A percentile compares a stretch with the other conserved stretches of the same genome.
Evolutionary conservation across 2,888 invertebrate genomes (phyloP).

Genomic region (Nephrotoma appendiculata): DNA sequence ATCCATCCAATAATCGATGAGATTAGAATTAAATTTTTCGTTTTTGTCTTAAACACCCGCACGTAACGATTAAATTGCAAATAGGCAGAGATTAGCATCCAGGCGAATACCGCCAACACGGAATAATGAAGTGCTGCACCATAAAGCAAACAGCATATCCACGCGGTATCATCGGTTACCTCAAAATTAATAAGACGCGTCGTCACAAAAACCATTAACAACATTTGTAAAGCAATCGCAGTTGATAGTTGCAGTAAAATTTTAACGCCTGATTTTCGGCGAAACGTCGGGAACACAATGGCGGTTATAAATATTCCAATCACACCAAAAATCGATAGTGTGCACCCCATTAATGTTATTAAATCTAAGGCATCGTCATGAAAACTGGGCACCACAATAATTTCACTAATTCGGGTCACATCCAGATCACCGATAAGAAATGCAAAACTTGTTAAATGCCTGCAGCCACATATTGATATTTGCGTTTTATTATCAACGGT

Average conservation of each 20-base stretch:
- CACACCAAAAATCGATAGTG: conserved; percentile 41
- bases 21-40: conserved; percentile 45
- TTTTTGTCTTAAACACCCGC: conserved; percentile 40
- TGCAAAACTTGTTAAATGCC: conserved; percentile 46
- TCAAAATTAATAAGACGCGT: conserved; percentile 22
- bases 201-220: conserved; percentile 28
- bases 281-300: conserved; percentile 41
- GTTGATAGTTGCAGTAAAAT: conserved; percentile 47
- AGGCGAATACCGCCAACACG: conserved; percentile 49
- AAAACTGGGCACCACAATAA: conserved; percentile 22
- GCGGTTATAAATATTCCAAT: conserved; percentile 44
- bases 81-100: conserved; percentile 57
- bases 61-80: conserved; percentile 55
- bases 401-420: conserved; percentile 16
- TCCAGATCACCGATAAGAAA: conserved; percentile 32
- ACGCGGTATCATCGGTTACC: conserved; percentile 21
- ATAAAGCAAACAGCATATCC: conserved; percentile 37
- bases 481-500: conserved; percentile 20
- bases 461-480: conserved; percentile 36
- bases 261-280: conserved; percentile 39
- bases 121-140: conserved; percentile 52
- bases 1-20: conserved; percentile 49
- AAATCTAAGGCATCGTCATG: conserved; percentile 38
- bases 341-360: conserved; percentile 43
- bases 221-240: conserved; percentile 43